Conservation (phyloP, 2,113 vertebrate species). For the Leptobrachium ailaonicum region DNA sequence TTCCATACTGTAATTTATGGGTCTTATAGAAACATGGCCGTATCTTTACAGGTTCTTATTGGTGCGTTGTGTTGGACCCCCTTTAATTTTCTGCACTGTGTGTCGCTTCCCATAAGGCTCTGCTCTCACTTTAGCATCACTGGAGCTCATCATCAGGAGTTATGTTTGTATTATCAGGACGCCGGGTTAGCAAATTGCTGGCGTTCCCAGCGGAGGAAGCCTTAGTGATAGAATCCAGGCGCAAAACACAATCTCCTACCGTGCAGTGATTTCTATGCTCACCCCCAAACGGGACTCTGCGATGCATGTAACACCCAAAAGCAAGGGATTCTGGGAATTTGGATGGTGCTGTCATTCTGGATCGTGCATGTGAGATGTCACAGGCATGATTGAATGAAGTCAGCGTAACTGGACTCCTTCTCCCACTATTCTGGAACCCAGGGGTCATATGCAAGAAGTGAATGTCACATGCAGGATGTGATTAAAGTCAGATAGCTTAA, state of each 20-base stretch:
- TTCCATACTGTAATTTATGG: too few relatives aligned
- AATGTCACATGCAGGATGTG: too few relatives aligned
- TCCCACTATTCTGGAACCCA: background rate
- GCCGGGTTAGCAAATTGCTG: slow-evolving; percentile 23
- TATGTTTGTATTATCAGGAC: slow-evolving; percentile 4
- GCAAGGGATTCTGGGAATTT: background rate
- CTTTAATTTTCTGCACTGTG: too few relatives aligned
- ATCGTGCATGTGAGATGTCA: slow-evolving; percentile 11
- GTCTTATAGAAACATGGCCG: too few relatives aligned
- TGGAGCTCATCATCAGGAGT: background rate
- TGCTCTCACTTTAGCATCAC: too few relatives aligned
- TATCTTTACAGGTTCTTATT: too few relatives aligned
- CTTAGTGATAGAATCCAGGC: slow-evolving; percentile 18
- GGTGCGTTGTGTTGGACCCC: too few relatives aligned
- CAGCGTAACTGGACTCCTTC: background rate
- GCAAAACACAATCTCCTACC: slow-evolving; percentile 13
- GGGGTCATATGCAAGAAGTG: too few relatives aligned
- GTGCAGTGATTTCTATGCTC: slow-evolving; percentile 26
- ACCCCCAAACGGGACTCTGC: slow-evolving; percentile 3
- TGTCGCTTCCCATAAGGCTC: background rate
- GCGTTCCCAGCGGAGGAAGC: slow-evolving; percentile 7
- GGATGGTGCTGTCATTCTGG: background rate
- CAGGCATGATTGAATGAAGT: background rate
- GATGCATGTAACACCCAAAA: background rate
- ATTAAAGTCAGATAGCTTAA: too few relatives aligned